Evolutionary conservation across 2,888 invertebrate genomes (phyloP), one percentile per base, ranked within the genome.

Genomic region (Rhopalosiphum nymphaeae): DNA sequence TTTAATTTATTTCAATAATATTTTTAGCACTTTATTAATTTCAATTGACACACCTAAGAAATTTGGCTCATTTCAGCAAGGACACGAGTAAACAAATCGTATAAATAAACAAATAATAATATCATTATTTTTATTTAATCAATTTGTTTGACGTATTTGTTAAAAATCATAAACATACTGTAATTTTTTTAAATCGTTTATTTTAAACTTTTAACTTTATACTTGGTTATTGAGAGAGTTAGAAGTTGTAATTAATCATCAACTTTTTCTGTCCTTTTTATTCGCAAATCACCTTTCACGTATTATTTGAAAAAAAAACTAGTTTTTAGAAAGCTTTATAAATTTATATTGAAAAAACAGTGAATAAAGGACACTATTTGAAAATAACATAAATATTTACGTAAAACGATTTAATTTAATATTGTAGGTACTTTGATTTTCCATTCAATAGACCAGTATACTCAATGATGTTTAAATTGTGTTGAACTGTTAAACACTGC

Each of bases 361-460:
- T 61, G 57, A 46, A n/a, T n/a, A 61, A 61, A 90, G 25, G 29
- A 67, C 16, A n/a, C 25, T 46, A 46, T 10, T 61, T 46, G 44
- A n/a, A 46, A 44, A 29, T 29, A 89, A 29, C 46, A 61, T 16
- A 67, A 61, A 46, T 78, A 78, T 78, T 78, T 78, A 78, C 78
- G 36, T 78, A 78, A 78, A 78, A 78, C 42, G 89, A 56, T 89
- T 89, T 57, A 56, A 57, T 89, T 89, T 57, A 57, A 89, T 89
- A 57, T 56, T 78, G 78, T 78, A 78, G 78, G 78, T 91, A 91
- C 91, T 91, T 91, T 78, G 91, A 91, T 91, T 91, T 91, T 91
- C 53, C 53, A 36, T 78, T 78, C 49, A 42, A 78, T 78, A 42
- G 3, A 78, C 49, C 36, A 2, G 25, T 49, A 78, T 78, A 67